Base-by-base conservation (phyloP, 2,888 invertebrate species). In the Cheilosia vulpina region DNA sequence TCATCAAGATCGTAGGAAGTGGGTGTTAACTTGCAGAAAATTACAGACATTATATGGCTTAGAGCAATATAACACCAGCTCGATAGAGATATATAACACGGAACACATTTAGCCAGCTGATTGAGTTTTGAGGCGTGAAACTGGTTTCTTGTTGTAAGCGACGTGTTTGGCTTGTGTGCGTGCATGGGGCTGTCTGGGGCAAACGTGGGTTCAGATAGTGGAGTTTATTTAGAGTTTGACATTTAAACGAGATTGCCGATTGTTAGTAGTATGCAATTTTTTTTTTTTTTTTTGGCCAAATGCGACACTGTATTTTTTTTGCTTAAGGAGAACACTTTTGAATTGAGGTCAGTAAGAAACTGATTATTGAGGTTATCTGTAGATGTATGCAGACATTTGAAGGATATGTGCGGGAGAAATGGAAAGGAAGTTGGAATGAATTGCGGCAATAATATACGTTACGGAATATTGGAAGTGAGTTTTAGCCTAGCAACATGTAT, bases 11-110 rank as follows among this genome's bases (percentile, higher is more conserved):
- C 81, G 72, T 81, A 85, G 85, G 85, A 85, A 85, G 85, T 85
- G 85, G 85, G 85, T 85, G 85, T 85, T 85, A 85, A 85, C 85
- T 85, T 81, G 85, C 81, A 81, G 76, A 81, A 77, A 81, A 81
- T 85, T 77, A 77, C 81, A 62, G 58, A 17, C 76, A 71, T 85
- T 85, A 81, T 77, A 52, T 45, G 57, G 76, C 55, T 52, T 66
- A 65, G 66, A 57, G 58, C 55, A 38, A 80, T 80, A 69, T 75
- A 78, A 73, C 83, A 84, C 73, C 69, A 65, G 24, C 24, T 31
- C 63, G 13, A 27, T 43, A 63, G 45, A 68, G 24, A 73, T 57
- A 60, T 52, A 75, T 47, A 83, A 81, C 71, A 76, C 76, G 75
- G 71, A 76, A 72, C 80, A 76, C 38, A 77, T 83, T 71, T 80